Evolutionary conservation across 2,888 invertebrate species (phyloP).

Genomic region (Xestobium rufovillosum): DNA sequence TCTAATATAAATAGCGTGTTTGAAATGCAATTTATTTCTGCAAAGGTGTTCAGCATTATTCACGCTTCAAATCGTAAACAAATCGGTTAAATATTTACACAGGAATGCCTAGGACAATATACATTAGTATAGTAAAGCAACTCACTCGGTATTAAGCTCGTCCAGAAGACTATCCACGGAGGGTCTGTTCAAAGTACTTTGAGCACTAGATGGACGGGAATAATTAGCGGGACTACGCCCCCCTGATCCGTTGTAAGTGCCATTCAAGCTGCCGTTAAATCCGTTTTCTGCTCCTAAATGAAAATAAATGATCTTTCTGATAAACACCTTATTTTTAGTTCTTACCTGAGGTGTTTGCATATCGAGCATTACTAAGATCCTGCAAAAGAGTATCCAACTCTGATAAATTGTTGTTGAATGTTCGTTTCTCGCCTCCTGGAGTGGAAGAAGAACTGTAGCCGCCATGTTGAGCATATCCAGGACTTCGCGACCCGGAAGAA

Average conservation of each 20-base stretch:
- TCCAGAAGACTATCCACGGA: conserved; percentile 85
- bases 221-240: conserved; percentile 36
- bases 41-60: no score
- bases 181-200: conserved; percentile 52
- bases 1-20: no score
- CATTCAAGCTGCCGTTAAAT: conserved; percentile 35
- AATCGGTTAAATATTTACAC: no score
- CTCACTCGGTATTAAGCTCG: conserved; percentile 77
- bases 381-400: conserved; percentile 87
- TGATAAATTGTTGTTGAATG: conserved; percentile 68
- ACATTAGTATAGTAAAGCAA: no score
- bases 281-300: conserved; percentile 37
- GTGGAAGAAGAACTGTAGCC: conserved; percentile 29
- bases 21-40: no score
- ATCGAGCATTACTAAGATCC: conserved; percentile 78
- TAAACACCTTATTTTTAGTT: no score
- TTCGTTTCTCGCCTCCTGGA: conserved; percentile 41
- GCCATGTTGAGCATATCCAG: conserved; percentile 14
- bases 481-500: conserved; percentile 27
- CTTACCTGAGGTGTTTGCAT: conserved; percentile 42
- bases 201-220: conserved; percentile 39
- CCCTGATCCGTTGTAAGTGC: conserved; percentile 34
- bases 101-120: no score
- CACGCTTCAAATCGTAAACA: no score
- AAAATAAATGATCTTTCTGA: no score